Evolutionary conservation across 2,797 vertebrate species (phyloP).

Genomic region (Diceros bicornis): DNA sequence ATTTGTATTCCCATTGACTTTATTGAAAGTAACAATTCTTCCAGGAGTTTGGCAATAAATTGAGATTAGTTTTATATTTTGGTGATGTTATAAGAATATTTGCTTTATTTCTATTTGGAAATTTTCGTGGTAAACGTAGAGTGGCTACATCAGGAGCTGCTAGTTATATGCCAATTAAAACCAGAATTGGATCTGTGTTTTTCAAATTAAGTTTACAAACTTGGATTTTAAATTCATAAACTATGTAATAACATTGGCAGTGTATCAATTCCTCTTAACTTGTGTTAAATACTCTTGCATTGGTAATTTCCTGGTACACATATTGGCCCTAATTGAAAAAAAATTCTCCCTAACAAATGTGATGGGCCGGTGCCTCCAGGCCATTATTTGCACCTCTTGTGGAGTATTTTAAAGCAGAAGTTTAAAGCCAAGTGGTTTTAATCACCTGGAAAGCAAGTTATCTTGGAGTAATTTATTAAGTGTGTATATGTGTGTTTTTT

Average conservation of each 20-base stretch:
- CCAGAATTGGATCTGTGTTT: neutral
- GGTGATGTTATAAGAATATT: neutral
- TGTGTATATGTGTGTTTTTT: neutral
- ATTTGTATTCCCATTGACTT: neutral
- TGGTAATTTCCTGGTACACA: slow-evolving; percentile 33
- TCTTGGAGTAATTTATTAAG: neutral
- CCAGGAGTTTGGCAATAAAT: neutral
- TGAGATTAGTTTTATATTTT: neutral
- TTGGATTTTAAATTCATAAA: slow-evolving; percentile 54
- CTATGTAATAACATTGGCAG: neutral
- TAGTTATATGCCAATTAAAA: slow-evolving; percentile 12
- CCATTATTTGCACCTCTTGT: slow-evolving; percentile 26
- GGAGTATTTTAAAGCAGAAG: slow-evolving; percentile 5
- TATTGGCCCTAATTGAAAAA: slow-evolving; percentile 36
- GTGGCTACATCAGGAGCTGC: neutral
- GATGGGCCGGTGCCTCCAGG: neutral
- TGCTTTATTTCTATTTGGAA: neutral
- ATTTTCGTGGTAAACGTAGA: neutral
- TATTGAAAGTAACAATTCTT: neutral
- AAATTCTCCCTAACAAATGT: neutral
- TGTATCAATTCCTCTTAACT: neutral
- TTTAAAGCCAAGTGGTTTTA: slow-evolving; percentile 55
- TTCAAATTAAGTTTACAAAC: slow-evolving; percentile 51
- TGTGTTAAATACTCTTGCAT: neutral
- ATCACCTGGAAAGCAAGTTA: slow-evolving; percentile 71